A percentile compares a stretch with the other conserved stretches of the same genome.
Conservation (phyloP, 1,140 invertebrate genomes). For the Gonioctena quinquepunctata region DNA sequence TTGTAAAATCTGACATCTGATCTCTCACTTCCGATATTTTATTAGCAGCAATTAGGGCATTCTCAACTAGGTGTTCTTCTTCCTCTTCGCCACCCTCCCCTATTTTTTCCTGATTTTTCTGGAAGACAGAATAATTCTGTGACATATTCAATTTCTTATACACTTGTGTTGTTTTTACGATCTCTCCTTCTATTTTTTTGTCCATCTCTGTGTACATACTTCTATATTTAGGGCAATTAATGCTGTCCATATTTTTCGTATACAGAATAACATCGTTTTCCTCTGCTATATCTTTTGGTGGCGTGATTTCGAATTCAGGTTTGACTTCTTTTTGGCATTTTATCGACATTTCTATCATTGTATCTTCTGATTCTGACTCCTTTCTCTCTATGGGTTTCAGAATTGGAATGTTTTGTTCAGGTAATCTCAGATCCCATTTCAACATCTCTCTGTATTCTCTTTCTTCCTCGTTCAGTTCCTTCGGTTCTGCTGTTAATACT, state of each 20-base stretch:
- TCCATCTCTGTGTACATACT: conserved; percentile 18
- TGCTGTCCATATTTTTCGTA: conserved; percentile 20
- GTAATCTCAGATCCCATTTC: conserved; percentile 32
- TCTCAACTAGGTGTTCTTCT: conserved; percentile 19
- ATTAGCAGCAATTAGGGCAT: conserved; percentile 30
- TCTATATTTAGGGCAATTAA: neutral
- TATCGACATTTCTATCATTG: conserved; percentile 25
- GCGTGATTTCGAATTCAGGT: conserved; percentile 24
- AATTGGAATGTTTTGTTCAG: conserved; percentile 31
- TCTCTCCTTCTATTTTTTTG: neutral
- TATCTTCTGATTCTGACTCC: conserved; percentile 20
- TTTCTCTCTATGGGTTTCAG: conserved; percentile 28
- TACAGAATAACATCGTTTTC: conserved; percentile 33
- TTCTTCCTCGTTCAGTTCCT: conserved; percentile 3
- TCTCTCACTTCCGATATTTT: conserved; percentile 39
- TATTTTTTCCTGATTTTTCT: conserved; percentile 12
- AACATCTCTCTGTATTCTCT: conserved; percentile 34
- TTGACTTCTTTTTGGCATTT: conserved; percentile 24
- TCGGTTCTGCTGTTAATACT: neutral
- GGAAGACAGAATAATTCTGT: conserved; percentile 27
- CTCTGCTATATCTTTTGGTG: conserved; percentile 25
- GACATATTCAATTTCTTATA: conserved; percentile 34
- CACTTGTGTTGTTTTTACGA: conserved; percentile 18
- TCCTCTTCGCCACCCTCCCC: conserved; percentile 3
- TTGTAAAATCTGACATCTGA: conserved; percentile 37